Percentiles rank a stretch among this genome's conserved stretches.
These are phyloP conservation scores for Patella ulyssiponensis DNA, from an alignment of 2,888 invertebrate genomes.

Conservation along the genomic window DNA sequence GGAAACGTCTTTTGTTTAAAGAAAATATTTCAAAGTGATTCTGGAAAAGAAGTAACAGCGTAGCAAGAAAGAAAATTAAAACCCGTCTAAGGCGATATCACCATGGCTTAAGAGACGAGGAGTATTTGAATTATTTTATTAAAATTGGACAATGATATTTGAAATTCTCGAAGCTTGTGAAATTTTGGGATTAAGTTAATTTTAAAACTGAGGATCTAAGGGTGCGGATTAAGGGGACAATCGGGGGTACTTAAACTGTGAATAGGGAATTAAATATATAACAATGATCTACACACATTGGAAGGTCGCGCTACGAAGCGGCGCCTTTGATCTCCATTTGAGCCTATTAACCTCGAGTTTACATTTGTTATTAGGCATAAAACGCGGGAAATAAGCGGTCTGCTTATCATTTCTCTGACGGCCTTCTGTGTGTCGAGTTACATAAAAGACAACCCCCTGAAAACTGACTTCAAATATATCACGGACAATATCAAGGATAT, in stretches of 20 bases:
- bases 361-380: conserved; percentile 16
- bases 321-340: conserved; percentile 19
- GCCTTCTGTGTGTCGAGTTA: not conserved
- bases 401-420: conserved; percentile 10
- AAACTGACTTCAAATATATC: too few relatives aligned
- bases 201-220: conserved; percentile 5
- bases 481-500: too few relatives aligned
- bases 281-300: conserved; percentile 5
- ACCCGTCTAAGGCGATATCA: too few relatives aligned
- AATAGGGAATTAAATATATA: not conserved
- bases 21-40: too few relatives aligned
- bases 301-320: conserved; percentile 7
- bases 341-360: conserved; percentile 25
- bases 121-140: too few relatives aligned
- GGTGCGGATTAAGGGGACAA: not conserved
- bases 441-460: not conserved
- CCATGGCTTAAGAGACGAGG: too few relatives aligned
- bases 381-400: conserved; percentile 7
- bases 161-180: not conserved
- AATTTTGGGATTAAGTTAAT: not conserved
- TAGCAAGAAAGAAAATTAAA: too few relatives aligned
- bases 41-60: too few relatives aligned
- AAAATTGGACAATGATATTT: not conserved
- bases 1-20: too few relatives aligned
- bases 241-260: not conserved